These are phyloP conservation scores for Kryphioiulus occultus DNA, from an alignment of 2,888 invertebrate species.

Conservation along the genomic window DNA sequence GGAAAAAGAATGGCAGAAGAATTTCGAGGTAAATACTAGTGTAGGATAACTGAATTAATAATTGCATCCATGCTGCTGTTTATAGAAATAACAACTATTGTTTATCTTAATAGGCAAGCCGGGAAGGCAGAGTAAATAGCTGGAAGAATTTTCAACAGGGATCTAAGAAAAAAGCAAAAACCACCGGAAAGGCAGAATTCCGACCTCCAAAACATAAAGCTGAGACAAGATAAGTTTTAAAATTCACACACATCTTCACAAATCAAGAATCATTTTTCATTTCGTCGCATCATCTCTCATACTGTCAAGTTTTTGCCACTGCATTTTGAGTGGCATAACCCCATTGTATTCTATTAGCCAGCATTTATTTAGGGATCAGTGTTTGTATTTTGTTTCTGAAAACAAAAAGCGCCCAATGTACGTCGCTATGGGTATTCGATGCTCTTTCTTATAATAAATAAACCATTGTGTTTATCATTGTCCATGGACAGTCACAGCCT, in stretches of 20 bases:
- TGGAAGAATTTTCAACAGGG: conserved; percentile 90
- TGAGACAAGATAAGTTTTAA: conserved; percentile 76
- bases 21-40: conserved; percentile 80
- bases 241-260: not conserved
- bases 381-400: not conserved
- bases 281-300: not conserved
- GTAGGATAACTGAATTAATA: not conserved
- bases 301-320: not conserved
- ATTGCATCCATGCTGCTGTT: not conserved
- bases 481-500: not conserved
- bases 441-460: conserved; percentile 11
- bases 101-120: conserved; percentile 73
- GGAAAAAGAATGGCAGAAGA: conserved; percentile 97
- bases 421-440: not conserved
- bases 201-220: conserved; percentile 94
- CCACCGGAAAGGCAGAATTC: conserved; percentile 74
- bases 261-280: conserved; percentile 7
- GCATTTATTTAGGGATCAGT: not conserved
- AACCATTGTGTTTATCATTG: not conserved
- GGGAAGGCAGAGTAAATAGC: conserved; percentile 89
- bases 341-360: not conserved
- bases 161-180: conserved; percentile 75
- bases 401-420: not conserved
- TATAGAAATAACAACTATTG: not conserved
- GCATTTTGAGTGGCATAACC: not conserved